These are phyloP conservation scores for Syngnathus acus DNA, from an alignment of 2,797 vertebrate species.

Conservation along the genomic window DNA sequence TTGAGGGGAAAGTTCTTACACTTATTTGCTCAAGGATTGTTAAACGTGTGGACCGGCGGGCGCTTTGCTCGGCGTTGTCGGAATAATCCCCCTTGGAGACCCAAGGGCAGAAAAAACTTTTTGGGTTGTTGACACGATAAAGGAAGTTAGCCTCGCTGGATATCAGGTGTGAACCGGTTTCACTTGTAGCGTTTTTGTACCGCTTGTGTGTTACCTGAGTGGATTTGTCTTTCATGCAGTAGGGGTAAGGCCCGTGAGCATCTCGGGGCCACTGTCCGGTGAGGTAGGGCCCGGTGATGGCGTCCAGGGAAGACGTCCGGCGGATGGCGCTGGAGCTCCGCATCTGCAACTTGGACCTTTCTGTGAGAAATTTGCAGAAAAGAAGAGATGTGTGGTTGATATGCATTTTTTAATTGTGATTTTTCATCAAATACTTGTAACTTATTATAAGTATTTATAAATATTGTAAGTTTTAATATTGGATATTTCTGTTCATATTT, in stretches of 20 bases:
- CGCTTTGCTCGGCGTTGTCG: background rate
- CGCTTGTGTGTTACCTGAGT: conserved; percentile 79
- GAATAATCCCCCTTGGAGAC: background rate
- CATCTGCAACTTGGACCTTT: conserved; percentile 82
- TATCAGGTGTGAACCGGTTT: too few species aligned
- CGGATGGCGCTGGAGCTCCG: conserved; percentile 81
- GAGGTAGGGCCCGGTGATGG: conserved; percentile 92
- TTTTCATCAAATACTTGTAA: background rate
- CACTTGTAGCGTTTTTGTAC: background rate
- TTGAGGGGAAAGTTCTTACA: conserved; percentile 32
- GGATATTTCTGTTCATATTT: too few species aligned
- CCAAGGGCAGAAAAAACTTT: background rate
- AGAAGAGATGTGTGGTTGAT: too few species aligned
- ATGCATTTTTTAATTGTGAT: too few species aligned
- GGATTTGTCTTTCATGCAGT: conserved; percentile 95
- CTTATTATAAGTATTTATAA: background rate
- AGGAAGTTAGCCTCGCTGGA: background rate
- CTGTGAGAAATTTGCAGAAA: conserved; percentile 57
- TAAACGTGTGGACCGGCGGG: background rate
- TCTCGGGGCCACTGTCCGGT: conserved; percentile 96
- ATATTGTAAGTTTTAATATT: too few species aligned
- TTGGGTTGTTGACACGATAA: background rate
- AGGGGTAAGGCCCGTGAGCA: conserved; percentile 81
- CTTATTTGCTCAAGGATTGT: conserved; percentile 31
- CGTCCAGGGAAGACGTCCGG: conserved; percentile 87